Evolutionary conservation across 2,888 invertebrate species (phyloP).

Genomic region (Agriotes lineatus): DNA sequence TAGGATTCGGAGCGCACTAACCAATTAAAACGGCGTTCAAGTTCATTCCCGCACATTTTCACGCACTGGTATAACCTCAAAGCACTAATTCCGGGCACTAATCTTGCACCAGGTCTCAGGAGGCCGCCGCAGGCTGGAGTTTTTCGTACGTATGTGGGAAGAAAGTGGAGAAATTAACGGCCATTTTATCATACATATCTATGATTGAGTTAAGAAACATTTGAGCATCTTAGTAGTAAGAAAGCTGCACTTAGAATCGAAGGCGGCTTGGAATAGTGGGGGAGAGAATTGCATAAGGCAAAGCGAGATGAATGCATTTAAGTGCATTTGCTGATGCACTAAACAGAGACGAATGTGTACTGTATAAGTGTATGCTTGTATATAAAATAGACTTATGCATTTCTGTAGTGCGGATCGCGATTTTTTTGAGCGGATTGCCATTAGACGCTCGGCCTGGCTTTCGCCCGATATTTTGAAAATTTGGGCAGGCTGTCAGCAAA

Average conservation of each 20-base stretch:
- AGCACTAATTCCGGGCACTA: constrained; percentile 33
- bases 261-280: constrained; percentile 51
- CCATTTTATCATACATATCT: constrained; percentile 61
- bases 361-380: constrained; percentile 47
- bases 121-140: background rate
- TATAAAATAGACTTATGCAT: constrained; percentile 48
- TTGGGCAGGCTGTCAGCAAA: too few species aligned
- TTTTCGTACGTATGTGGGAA: constrained; percentile 15
- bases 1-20: constrained; percentile 36
- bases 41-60: constrained; percentile 46
- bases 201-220: constrained; percentile 63
- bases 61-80: constrained; percentile 45
- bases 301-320: constrained; percentile 46
- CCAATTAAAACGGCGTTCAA: constrained; percentile 42
- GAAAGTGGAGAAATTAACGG: constrained; percentile 44
- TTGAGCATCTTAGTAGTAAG: constrained; percentile 62
- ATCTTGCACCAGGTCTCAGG: constrained; percentile 22
- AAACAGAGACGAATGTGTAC: constrained; percentile 45
- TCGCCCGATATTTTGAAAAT: background rate
- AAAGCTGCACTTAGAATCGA: constrained; percentile 54
- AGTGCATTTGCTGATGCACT: constrained; percentile 44
- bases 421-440: constrained; percentile 46
- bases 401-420: constrained; percentile 47
- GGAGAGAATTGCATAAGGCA: constrained; percentile 56
- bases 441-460: background rate